Conservation (phyloP, 2,113 vertebrate species). For the Bos taurus region DNA sequence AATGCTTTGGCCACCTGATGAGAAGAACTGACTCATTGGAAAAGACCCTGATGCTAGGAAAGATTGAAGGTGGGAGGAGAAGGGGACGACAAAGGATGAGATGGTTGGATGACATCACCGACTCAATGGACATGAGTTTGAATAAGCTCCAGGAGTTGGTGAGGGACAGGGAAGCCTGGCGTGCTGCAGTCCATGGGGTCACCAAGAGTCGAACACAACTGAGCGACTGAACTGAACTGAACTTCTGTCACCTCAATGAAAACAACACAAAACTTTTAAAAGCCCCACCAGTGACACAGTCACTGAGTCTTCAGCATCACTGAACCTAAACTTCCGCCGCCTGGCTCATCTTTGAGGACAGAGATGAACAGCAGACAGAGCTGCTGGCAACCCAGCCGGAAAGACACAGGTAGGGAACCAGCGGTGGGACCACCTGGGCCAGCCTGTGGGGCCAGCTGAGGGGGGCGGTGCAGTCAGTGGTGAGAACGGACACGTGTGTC, state of each 20-base stretch:
- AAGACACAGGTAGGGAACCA: neutral
- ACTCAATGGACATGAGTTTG: neutral
- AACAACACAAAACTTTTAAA: neutral
- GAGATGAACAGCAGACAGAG: neutral
- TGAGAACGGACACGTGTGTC: neutral
- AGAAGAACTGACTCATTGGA: neutral
- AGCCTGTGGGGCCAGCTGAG: neutral
- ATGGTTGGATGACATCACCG: neutral
- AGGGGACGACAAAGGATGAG: neutral
- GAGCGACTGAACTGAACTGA: neutral
- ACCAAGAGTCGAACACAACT: neutral
- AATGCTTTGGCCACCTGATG: neutral
- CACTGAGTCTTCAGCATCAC: neutral
- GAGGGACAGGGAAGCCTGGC: neutral
- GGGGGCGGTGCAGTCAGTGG: fast-evolving
- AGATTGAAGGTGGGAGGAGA: neutral
- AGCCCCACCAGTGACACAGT: too few relatives aligned
- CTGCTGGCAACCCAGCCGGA: fast-evolving
- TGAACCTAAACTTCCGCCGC: neutral
- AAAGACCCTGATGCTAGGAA: neutral
- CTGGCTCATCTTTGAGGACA: neutral
- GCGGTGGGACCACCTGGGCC: neutral
- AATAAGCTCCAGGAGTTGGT: neutral
- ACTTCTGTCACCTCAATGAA: neutral
- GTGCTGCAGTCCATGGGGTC: neutral